Evolutionary conservation across 1,140 invertebrate species (phyloP).

Genomic region (Macrostomum lignano): DNA sequence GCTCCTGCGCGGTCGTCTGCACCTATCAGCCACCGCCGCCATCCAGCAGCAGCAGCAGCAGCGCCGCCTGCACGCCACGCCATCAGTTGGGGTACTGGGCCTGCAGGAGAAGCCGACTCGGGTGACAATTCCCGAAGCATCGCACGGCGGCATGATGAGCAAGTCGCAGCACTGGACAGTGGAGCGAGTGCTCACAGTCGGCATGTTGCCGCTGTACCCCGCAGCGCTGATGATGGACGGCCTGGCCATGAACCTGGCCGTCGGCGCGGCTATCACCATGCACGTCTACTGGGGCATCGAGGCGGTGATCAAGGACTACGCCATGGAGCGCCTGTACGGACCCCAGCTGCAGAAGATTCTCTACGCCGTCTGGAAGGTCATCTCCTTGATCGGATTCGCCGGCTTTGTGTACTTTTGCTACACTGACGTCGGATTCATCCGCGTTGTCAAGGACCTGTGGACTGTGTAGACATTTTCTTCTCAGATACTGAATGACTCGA

Average conservation of each 20-base stretch:
- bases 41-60: no score
- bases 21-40: no score
- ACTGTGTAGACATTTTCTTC: no score
- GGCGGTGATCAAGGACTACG: conserved; percentile 1
- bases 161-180: not conserved
- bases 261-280: not conserved
- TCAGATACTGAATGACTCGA: no score
- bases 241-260: not conserved
- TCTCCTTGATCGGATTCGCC: conserved; percentile 2
- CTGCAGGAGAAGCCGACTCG: no score
- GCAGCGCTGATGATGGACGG: not conserved
- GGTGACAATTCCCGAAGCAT: not conserved
- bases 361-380: not conserved
- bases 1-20: no score
- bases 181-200: not conserved
- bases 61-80: no score
- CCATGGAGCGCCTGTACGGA: not conserved
- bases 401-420: conserved; percentile 1
- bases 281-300: conserved; percentile 1
- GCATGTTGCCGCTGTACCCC: not conserved
- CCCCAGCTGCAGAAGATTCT: not conserved
- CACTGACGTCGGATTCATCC: conserved; percentile 1
- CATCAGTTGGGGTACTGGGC: no score
- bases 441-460: conserved; percentile 2
- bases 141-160: not conserved